These are phyloP conservation scores for Buceros bicornis DNA, from an alignment of 2,797 vertebrate species.

Conservation along the genomic window DNA sequence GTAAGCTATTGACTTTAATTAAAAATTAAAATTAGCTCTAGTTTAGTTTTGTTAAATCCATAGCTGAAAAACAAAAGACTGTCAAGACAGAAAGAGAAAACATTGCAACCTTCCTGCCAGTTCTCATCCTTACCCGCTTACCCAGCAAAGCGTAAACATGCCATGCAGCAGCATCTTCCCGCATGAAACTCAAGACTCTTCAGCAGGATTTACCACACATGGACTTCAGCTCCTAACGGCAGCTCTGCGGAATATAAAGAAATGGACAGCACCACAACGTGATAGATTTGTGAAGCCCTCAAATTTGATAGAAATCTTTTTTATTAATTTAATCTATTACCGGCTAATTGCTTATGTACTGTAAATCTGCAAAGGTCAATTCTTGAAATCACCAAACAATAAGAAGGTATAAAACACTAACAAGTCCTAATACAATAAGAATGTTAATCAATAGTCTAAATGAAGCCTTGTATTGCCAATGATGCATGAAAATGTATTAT, in stretches of 20 bases:
- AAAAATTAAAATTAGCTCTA: slow-evolving; percentile 42
- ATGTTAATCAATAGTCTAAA: slow-evolving; percentile 72
- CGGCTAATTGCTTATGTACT: slow-evolving; percentile 24
- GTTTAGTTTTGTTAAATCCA: slow-evolving; percentile 44
- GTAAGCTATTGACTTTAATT: slow-evolving; percentile 55
- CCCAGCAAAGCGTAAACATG: neutral
- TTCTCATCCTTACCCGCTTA: neutral
- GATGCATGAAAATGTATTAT: slow-evolving; percentile 73
- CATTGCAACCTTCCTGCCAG: neutral
- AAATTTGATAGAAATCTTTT: slow-evolving; percentile 15
- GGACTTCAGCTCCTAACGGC: neutral
- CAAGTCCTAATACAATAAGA: slow-evolving; percentile 54
- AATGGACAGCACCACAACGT: neutral
- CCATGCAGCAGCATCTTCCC: neutral
- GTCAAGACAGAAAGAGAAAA: slow-evolving; percentile 11
- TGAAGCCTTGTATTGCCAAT: slow-evolving; percentile 63
- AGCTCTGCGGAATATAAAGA: neutral
- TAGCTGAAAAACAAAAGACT: slow-evolving; percentile 26
- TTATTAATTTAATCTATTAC: slow-evolving; percentile 49
- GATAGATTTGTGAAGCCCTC: neutral
- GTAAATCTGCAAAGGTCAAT: slow-evolving; percentile 52
- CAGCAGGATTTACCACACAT: neutral
- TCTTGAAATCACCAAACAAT: slow-evolving; percentile 19
- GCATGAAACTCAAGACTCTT: neutral
- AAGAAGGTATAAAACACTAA: slow-evolving; percentile 38